A percentile compares a stretch with the other conserved stretches of the same genome.
Conservation (phyloP, 2,113 vertebrate species). For the Saccopteryx leptura region DNA sequence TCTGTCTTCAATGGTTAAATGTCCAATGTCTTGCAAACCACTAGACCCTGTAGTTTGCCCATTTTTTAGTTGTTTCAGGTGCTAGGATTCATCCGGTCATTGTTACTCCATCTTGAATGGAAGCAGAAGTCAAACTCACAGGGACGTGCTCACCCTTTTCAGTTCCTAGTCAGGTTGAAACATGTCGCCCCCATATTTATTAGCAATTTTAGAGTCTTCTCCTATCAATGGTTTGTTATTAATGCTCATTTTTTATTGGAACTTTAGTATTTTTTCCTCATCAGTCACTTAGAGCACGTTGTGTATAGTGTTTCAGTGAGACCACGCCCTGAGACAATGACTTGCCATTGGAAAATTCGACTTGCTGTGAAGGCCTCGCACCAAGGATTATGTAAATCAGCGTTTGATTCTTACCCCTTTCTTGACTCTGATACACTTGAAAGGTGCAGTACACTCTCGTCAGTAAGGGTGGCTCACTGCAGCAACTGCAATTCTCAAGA, state of each 20-base stretch:
- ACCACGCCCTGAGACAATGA: background rate
- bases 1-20: background rate
- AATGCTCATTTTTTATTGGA: background rate
- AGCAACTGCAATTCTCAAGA: background rate
- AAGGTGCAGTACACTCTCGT: background rate
- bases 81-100: background rate
- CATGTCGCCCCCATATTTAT: background rate
- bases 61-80: background rate
- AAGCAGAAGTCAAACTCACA: background rate
- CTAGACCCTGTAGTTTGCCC: background rate
- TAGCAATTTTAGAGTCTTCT: background rate
- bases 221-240: background rate
- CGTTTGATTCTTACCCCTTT: background rate
- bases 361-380: background rate
- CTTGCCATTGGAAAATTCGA: background rate
- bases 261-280: background rate
- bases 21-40: background rate
- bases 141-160: background rate
- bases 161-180: background rate
- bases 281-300: background rate
- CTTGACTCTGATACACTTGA: slow-evolving; percentile 1
- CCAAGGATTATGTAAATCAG: background rate
- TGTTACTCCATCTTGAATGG: background rate
- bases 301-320: background rate
- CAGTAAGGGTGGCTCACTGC: background rate